Base-by-base conservation (phyloP, 2,113 vertebrate genomes). In the Sylvia atricapilla region DNA sequence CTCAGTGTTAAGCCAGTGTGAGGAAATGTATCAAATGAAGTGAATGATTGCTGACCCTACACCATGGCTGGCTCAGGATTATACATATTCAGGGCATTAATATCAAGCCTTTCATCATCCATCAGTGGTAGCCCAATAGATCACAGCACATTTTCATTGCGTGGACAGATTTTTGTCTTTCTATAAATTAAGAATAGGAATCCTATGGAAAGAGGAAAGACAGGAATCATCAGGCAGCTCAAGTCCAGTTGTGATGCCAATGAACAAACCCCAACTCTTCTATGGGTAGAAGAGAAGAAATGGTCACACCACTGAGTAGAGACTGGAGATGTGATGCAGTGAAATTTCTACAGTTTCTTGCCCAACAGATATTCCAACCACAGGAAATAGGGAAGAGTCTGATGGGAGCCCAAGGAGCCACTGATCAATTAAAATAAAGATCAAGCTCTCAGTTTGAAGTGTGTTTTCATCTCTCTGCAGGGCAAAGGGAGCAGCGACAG, bases 111-210 rank as follows among this genome's bases (percentile, higher is more conserved):
- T 96, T 89, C 95, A 80, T 76, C 94, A 95, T 97, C 84, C 84
- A 93, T 97, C 96, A 96, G 2, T 46, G 87, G 84, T 75, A 93
- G 81, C 80, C 79, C 60, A 79, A 85, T 89, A 97, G 94, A 95
- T 96, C 92, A 97, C 83, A 69, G 74, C 74, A 90, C 90, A 96
- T 97, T 97, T 96, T 92, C 91, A 91, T 92, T 95, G 96, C 90
- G 84, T 20, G 84, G 94, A 95, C 75, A 96, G 87, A 96, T 94
- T 91, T 91, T 95, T 90, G 83, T 95, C 84, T 78, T 89, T 63
- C 58, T 58, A 77, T 78, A 96, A 96, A 95, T 92, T 90, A 96
- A 82, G 77, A 90, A 95, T 70, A 77, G 66, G 49, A 91, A 76
- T 94, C 77, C 68, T 55, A 78, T 33, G 63, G 89, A 94, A 89